Conservation (phyloP, 2,797 vertebrate genomes). For the Tadarida brasiliensis region DNA sequence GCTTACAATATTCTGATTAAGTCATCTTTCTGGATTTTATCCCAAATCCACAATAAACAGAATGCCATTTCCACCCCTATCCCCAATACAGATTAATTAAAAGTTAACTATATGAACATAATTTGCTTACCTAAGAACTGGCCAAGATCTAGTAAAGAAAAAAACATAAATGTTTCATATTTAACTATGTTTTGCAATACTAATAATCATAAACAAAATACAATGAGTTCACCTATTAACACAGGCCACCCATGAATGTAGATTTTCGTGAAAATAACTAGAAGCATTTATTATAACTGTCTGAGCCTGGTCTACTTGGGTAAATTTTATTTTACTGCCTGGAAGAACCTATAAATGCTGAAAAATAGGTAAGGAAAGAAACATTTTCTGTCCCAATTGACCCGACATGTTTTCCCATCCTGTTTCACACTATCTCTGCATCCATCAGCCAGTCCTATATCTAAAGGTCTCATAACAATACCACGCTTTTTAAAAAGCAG, state of each 20-base stretch:
- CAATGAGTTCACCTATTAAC: slow-evolving; percentile 47
- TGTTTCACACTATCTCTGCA: background rate
- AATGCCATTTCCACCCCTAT: background rate
- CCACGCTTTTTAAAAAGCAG: background rate
- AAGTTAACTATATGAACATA: slow-evolving; percentile 47
- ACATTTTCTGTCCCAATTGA: background rate
- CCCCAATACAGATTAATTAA: slow-evolving; percentile 34
- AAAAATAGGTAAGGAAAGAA: background rate
- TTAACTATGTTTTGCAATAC: slow-evolving; percentile 41
- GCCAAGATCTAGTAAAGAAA: slow-evolving; percentile 25
- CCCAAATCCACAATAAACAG: slow-evolving; percentile 47
- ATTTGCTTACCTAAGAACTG: slow-evolving; percentile 11
- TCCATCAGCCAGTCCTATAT: slow-evolving; percentile 45
- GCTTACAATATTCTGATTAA: slow-evolving; percentile 28
- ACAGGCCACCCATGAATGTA: background rate
- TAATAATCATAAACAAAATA: slow-evolving; percentile 52
- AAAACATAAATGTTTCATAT: background rate
- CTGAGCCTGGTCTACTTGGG: background rate
- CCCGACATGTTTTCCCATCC: background rate
- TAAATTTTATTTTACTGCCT: slow-evolving; percentile 4
- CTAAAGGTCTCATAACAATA: slow-evolving; percentile 50
- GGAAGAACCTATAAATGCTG: slow-evolving; percentile 21
- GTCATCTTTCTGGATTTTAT: slow-evolving; percentile 33
- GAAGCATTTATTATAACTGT: background rate
- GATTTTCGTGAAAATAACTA: slow-evolving; percentile 2